Percentiles rank a stretch among this genome's conserved stretches.
Evolutionary conservation across 2,797 vertebrate species (phyloP).

Genomic region (Gallirallus australis): DNA sequence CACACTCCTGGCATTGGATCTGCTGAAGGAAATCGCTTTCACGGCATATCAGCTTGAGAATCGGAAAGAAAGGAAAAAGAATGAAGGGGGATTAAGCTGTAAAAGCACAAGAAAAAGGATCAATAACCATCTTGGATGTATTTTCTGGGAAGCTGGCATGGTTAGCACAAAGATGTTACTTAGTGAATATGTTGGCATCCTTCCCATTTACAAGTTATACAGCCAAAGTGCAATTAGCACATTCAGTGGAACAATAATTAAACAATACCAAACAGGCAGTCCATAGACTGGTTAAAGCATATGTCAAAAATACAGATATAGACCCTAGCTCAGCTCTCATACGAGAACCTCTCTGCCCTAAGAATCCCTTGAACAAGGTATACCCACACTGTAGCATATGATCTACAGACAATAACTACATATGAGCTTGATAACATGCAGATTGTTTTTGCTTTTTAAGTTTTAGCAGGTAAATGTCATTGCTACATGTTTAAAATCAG

Average conservation of each 20-base stretch:
- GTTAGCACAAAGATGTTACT: constrained; percentile 67
- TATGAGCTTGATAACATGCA: constrained; percentile 49
- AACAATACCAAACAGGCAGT: constrained; percentile 60
- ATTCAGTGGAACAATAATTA: constrained; percentile 72
- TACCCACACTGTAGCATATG: background rate
- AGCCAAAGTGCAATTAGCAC: constrained; percentile 74
- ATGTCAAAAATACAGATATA: background rate
- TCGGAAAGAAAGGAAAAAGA: background rate
- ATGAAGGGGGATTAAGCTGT: constrained; percentile 53
- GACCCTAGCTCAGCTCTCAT: background rate
- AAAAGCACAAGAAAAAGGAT: constrained; percentile 75
- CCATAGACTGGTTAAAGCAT: constrained; percentile 39
- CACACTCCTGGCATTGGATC: background rate
- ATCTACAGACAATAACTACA: constrained; percentile 4
- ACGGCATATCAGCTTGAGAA: constrained; percentile 1
- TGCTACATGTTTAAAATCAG: constrained; percentile 59
- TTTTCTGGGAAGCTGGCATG: constrained; percentile 73
- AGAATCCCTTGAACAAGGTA: background rate
- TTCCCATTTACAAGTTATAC: constrained; percentile 68
- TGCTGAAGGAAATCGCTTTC: constrained; percentile 45
- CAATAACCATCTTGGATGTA: constrained; percentile 75
- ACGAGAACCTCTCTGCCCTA: background rate
- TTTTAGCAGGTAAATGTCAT: constrained; percentile 61
- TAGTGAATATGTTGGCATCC: constrained; percentile 67
- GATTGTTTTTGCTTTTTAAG: constrained; percentile 65